Conservation (phyloP, 2,113 vertebrate species). For the Myotis yumanensis region DNA sequence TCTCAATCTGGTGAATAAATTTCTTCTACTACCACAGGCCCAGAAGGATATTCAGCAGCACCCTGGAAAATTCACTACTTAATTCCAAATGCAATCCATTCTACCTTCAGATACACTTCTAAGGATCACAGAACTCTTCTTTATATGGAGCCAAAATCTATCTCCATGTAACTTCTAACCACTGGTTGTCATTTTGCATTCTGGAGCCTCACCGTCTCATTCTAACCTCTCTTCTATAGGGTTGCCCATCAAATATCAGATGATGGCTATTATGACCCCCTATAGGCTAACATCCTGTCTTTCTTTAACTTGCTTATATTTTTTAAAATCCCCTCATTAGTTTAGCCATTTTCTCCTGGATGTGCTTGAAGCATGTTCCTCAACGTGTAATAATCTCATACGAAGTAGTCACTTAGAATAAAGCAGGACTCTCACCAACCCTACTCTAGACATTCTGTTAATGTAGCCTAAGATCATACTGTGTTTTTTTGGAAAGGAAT, state of each 20-base stretch:
- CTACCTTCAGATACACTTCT: background rate
- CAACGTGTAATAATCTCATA: background rate
- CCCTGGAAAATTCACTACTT: background rate
- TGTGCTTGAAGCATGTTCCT: background rate
- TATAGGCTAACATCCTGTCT: background rate
- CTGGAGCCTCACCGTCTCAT: background rate
- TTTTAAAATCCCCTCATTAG: background rate
- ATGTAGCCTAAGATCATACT: background rate
- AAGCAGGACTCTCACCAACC: background rate
- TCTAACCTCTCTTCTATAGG: background rate
- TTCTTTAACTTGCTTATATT: background rate
- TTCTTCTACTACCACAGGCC: slow-evolving; percentile 1
- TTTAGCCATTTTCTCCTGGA: background rate
- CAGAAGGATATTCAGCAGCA: background rate
- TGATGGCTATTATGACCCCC: background rate
- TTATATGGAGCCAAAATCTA: background rate
- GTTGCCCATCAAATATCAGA: background rate
- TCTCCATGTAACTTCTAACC: background rate
- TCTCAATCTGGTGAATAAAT: background rate
- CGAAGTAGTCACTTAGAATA: background rate
- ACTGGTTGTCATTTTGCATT: background rate
- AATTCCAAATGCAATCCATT: background rate
- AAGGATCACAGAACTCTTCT: slow-evolving; percentile 10
- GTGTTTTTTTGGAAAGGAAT: background rate
- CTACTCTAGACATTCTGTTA: background rate